Percentiles rank a stretch among this genome's conserved stretches.
Conservation (phyloP, 64 coral and sea anemone genomes). For the Montipora sp. region DNA sequence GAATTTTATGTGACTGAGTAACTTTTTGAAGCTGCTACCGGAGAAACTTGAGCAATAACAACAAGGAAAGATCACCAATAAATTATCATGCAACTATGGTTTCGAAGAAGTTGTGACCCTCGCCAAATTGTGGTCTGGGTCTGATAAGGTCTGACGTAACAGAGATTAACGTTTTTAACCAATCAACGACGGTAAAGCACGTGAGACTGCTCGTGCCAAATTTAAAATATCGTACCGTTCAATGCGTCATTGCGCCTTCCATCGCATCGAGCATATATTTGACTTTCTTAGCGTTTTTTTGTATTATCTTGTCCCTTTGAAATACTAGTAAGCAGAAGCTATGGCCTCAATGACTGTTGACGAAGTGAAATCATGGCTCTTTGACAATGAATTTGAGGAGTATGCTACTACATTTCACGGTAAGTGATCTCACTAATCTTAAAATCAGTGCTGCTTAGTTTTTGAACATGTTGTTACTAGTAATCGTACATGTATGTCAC, state of each 20-base stretch:
- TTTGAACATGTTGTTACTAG: too few relatives aligned
- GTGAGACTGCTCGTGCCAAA: not conserved
- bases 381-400: constrained; percentile 38
- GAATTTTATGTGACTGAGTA: constrained; percentile 59
- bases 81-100: too few relatives aligned
- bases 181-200: not conserved
- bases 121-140: not conserved
- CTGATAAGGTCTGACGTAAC: not conserved
- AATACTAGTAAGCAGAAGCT: not conserved
- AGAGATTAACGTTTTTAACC: not conserved
- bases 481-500: too few relatives aligned
- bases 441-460: too few relatives aligned
- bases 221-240: not conserved
- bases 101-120: not conserved
- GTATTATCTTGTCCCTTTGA: not conserved
- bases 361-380: constrained; percentile 41
- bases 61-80: not conserved
- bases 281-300: not conserved
- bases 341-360: constrained; percentile 7
- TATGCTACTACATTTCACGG: not conserved
- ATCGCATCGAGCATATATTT: not conserved
- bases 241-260: not conserved
- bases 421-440: not conserved
- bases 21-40: not conserved
- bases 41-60: not conserved